Base-by-base conservation (phyloP, 1,140 invertebrate species). In the Saccostrea cuccullata region DNA sequence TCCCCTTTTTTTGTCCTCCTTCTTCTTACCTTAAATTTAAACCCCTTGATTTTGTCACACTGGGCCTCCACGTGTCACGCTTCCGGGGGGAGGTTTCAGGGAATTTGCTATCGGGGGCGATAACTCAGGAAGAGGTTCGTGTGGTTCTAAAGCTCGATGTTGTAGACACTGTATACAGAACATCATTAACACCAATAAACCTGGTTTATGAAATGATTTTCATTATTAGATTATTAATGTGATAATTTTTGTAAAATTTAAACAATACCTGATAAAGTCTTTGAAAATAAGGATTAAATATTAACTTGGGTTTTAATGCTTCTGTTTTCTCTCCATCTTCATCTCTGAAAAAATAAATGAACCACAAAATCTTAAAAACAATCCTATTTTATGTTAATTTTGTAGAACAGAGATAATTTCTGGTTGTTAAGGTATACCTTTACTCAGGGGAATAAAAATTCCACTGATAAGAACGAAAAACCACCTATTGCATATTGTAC, bases 221-320 rank as follows among this genome's bases (percentile, higher is more conserved):
- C 47, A 47, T 47, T 47, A 47, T 47, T 47, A 9, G 5, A 47
- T 47, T 47, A 8, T 47, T 47, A 47, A 47, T 47, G 6, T 47
- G 47, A 8, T 8, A 47, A 47, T 47, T 47, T 47, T 47, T 47
- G 30, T 47, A 2, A 47, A 6, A 47, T 47, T 6, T 9, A 47
- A 15, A 30, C 5, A 1, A 86, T 92, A 95, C 95, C 93, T 95
- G 95, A 90, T 94, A 95, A 3, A 95, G 90, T 82, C 94, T 88
- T 90, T 95, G 95, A 77, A 95, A 93, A 89, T 94, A 92, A 11
- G 95, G 95, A 90, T 95, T 95, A 90, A 95, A 95, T 70, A 92
- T 93, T 9, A 93, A 84, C 84, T 95, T 94, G 40, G 95, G 93
- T 89, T 95, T 95, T 17, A 95, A 90, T 47, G 90, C 91, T 89